Evolutionary conservation across 2,888 invertebrate species (phyloP).

Genomic region (Eulithis prunata): DNA sequence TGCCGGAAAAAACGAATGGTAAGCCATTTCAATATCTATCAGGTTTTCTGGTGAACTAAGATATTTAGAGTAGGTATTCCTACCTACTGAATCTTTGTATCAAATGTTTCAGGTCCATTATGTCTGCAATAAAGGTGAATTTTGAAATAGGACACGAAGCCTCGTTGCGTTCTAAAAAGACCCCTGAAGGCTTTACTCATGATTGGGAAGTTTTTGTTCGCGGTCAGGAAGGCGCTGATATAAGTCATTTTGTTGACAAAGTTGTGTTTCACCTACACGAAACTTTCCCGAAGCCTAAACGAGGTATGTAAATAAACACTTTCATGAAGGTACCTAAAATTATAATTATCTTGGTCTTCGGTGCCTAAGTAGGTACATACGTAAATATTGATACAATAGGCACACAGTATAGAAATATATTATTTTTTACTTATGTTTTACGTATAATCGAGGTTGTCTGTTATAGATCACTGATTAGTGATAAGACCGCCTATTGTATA

Average conservation of each 20-base stretch:
- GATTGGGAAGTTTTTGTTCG: slow-evolving; percentile 98
- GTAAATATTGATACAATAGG: no score
- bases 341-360: no score
- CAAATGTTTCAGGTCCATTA: slow-evolving; percentile 52
- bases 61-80: slow-evolving; percentile 36
- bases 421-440: no score
- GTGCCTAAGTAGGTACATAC: no score
- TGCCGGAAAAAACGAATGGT: slow-evolving; percentile 44
- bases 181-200: slow-evolving; percentile 96
- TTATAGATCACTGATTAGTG: no score
- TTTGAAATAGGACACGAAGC: slow-evolving; percentile 97
- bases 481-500: no score
- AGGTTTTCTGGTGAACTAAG: slow-evolving; percentile 41
- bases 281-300: slow-evolving; percentile 95
- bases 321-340: not conserved
- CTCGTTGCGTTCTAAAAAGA: slow-evolving; percentile 90
- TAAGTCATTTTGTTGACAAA: slow-evolving; percentile 96
- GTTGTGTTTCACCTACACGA: slow-evolving; percentile 95
- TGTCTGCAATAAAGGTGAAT: slow-evolving; percentile 86
- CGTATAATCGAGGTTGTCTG: no score
- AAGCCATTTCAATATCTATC: slow-evolving; percentile 39
- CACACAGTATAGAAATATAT: no score
- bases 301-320: slow-evolving; percentile 85
- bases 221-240: slow-evolving; percentile 93
- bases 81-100: slow-evolving; percentile 17